Base-by-base conservation (phyloP, 2,797 vertebrate genomes). In the Huso huso region DNA sequence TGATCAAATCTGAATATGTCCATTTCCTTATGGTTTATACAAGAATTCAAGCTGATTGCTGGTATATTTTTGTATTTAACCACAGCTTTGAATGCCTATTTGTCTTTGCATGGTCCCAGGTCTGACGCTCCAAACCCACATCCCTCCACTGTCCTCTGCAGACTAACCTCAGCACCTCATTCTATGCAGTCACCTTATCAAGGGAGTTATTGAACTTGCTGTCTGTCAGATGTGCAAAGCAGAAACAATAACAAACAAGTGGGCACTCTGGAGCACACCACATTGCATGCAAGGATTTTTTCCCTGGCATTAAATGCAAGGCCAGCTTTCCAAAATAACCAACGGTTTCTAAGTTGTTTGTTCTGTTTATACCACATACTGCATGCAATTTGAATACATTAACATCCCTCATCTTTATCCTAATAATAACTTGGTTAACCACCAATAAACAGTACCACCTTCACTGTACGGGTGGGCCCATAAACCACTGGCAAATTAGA, bases 91-190 rank as follows among this genome's bases (percentile, higher is more conserved):
- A 82, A 81, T 76, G 74, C 73, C 78, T 80, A 76, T 85, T 85
- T 90, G 88, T 90, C 89, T 90, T 89, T 82, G 87, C 85, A 82
- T 82, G 68, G 57, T 81, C 81, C 80, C 49, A 77, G 82, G 77
- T 81, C 81, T 78, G 18, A 79, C 74, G 78, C 79, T 79, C 76
- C 79, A 71, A 83, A 79, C 84, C 85, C 87, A 88, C 89, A 86
- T 88, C 85, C 86, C 83, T 82, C 74, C 80, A 75, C 83, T 83
- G 78, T 82, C 75, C 77, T 75, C 76, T 76, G 77, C 77, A 77
- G 72, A 74, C 81, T 82, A 83, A 84, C 87, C 84, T 84, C 82
- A 82, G 68, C 73, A 78, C 73, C 79, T 82, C 79, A 80, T 81
- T 87, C 77, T 82, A 84, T 79, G 77, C 83, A 80, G 84, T 80